A percentile compares a stretch with the other conserved stretches of the same genome.
phyloP scores from a whole-genome alignment of 2,113 vertebrate genomes.

The Ictidomys tridecemlineatus region DNA sequence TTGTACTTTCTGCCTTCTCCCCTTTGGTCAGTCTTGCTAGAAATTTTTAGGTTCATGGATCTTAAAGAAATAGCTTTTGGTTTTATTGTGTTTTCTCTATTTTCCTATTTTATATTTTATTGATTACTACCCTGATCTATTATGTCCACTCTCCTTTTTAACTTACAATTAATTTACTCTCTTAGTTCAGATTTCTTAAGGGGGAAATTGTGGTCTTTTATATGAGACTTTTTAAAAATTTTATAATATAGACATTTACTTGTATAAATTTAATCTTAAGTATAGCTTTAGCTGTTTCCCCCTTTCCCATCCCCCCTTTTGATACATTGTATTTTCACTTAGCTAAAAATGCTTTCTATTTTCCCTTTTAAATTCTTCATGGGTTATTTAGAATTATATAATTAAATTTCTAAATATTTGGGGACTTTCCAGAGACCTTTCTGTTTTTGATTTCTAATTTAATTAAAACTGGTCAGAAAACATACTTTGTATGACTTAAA shows the following conservation, averaged over 20 bases:
- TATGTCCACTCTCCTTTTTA: neutral
- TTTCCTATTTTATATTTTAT: neutral
- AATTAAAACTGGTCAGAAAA: neutral
- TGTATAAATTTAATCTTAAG: neutral
- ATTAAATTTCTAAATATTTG: neutral
- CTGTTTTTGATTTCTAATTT: slow-evolving; percentile 2
- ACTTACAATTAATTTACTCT: neutral
- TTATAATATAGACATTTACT: neutral
- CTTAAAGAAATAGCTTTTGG: neutral
- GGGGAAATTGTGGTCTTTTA: neutral
- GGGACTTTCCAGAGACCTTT: neutral
- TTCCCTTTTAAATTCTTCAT: neutral
- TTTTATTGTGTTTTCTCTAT: slow-evolving; percentile 1
- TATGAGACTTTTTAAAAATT: neutral
- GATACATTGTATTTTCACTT: neutral
- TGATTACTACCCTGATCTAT: neutral
- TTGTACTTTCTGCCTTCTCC: neutral
- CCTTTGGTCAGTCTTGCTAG: neutral
- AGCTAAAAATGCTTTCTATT: neutral
- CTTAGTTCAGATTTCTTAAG: neutral
- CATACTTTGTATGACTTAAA: neutral
- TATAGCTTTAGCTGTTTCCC: neutral
- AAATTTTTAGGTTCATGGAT: neutral
- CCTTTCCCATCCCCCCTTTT: neutral
- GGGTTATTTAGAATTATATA: neutral